phyloP scores from a whole-genome alignment of 2,888 invertebrate species.

The Serrognathus titanus region DNA sequence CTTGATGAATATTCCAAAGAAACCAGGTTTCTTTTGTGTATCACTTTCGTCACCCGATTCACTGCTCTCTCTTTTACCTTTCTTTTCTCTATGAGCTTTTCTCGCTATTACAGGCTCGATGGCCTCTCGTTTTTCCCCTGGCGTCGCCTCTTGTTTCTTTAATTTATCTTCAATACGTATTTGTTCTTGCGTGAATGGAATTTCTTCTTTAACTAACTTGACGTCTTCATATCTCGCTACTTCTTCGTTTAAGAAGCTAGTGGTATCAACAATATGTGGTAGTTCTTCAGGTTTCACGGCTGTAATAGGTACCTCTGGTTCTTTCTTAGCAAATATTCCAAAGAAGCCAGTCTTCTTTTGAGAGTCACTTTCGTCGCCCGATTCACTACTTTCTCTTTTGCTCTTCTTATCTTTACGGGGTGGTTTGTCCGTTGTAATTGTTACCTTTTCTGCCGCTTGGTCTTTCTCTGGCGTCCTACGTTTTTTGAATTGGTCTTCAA shows the following conservation, averaged over 20 bases:
- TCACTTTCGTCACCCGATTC: slow-evolving; percentile 29
- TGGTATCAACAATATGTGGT: slow-evolving; percentile 17
- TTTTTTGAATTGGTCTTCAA: too few relatives aligned
- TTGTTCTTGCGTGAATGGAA: background rate
- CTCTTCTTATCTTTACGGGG: slow-evolving; percentile 11
- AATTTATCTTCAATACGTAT: background rate
- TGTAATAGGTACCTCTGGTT: background rate
- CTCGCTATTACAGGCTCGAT: slow-evolving; percentile 7
- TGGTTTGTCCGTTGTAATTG: too few relatives aligned
- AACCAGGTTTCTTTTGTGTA: slow-evolving; percentile 25
- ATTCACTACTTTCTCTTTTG: slow-evolving; percentile 22
- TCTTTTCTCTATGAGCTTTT: slow-evolving; percentile 14
- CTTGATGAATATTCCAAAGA: slow-evolving; percentile 27
- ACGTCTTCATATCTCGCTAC: slow-evolving; percentile 24
- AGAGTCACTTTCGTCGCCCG: slow-evolving; percentile 3
- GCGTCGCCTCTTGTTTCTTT: slow-evolving; percentile 16
- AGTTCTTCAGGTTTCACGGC: too few relatives aligned
- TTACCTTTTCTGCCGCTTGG: too few relatives aligned
- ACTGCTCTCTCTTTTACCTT: slow-evolving; percentile 11
- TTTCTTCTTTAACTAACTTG: slow-evolving; percentile 4
- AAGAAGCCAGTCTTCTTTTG: slow-evolving; percentile 12
- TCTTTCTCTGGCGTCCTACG: too few relatives aligned
- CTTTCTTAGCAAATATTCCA: slow-evolving; percentile 24
- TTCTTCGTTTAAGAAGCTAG: slow-evolving; percentile 24
- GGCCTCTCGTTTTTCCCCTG: slow-evolving; percentile 13